phyloP scores from a whole-genome alignment of 2,888 invertebrate genomes.

The Coenonympha glycerion region DNA sequence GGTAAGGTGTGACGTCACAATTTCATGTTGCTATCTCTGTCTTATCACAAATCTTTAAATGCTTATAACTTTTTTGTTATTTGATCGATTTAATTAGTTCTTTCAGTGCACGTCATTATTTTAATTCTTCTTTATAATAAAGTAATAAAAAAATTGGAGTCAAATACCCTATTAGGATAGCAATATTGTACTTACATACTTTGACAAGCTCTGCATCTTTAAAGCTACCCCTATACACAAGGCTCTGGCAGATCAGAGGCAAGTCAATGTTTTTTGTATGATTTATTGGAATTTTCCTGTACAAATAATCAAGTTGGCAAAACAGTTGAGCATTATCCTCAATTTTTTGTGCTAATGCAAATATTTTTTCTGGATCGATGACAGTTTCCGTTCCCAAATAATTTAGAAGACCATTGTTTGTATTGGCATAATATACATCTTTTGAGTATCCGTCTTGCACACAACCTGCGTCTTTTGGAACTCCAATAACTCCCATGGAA shows the following conservation, averaged over 20 bases:
- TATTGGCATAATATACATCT: not conserved
- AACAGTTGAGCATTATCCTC: constrained; percentile 28
- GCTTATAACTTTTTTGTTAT: too few relatives aligned
- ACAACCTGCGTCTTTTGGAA: not conserved
- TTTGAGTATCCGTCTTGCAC: not conserved
- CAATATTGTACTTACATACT: constrained; percentile 15
- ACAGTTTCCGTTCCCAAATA: not conserved
- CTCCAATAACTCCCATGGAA: not conserved
- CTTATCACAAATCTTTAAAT: too few relatives aligned
- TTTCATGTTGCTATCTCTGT: too few relatives aligned
- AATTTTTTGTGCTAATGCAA: constrained; percentile 24
- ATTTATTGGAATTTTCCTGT: constrained; percentile 28
- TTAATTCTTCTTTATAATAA: too few relatives aligned
- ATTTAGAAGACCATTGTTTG: not conserved
- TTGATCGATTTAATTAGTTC: too few relatives aligned
- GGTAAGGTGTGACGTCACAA: too few relatives aligned
- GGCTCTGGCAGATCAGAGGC: constrained; percentile 30
- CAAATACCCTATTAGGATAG: too few relatives aligned
- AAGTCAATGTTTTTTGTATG: constrained; percentile 30
- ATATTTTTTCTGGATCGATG: constrained; percentile 1
- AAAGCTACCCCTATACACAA: constrained; percentile 22
- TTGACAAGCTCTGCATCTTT: not conserved
- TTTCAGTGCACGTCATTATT: too few relatives aligned
- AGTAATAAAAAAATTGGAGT: too few relatives aligned
- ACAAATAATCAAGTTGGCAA: constrained; percentile 33